Base-by-base conservation (phyloP, 2,113 vertebrate genomes). In the Climacteris rufus region DNA sequence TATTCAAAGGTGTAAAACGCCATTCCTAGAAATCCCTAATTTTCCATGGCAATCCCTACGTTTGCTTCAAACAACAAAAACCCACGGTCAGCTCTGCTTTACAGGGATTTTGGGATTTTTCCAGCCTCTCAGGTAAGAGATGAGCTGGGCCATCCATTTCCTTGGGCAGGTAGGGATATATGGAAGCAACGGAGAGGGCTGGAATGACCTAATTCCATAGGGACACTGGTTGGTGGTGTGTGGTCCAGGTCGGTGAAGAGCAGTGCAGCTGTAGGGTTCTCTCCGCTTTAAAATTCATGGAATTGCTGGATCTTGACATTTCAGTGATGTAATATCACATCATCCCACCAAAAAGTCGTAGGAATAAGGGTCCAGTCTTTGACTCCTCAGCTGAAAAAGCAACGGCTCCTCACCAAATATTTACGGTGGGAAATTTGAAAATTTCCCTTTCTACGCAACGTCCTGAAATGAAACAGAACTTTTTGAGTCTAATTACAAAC, bases 391-490 rank as follows among this genome's bases (percentile, higher is more conserved):
- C 76, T 90, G 74, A 49, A 87, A 83, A 94, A 87, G 24, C 63
- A 71, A 76, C 15, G 13, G 20, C 14, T 77, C 68, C 60, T 85
- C 37, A 19, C 31, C n/a, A 39, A 61, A 25, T 56, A 37, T 77
- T 90, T 81, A 60, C 5, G 30, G 74, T 42, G 59, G 59, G 59
- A 87, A 93, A 64, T 91, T 27, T 22, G 54, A 94, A 93, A 87
- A 81, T 81, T 59, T 69, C 45, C 21, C 11, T 61, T 87, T 74
- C 64, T 18, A 18, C 24, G 60, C 39, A 71, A 20, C 11, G 6
- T 54, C 35, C 40, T 80, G 88, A 90, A 88, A 56, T 8, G 50
- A 70, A 83, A 68, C 33, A 74, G 65, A 33, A 39, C 12, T 64
- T 65, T 52, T 78, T 9, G n/a, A 21, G 21, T 13, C 9, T 33